These are phyloP conservation scores for Chitala chitala DNA, from an alignment of 2,113 vertebrate genomes.

Conservation along the genomic window DNA sequence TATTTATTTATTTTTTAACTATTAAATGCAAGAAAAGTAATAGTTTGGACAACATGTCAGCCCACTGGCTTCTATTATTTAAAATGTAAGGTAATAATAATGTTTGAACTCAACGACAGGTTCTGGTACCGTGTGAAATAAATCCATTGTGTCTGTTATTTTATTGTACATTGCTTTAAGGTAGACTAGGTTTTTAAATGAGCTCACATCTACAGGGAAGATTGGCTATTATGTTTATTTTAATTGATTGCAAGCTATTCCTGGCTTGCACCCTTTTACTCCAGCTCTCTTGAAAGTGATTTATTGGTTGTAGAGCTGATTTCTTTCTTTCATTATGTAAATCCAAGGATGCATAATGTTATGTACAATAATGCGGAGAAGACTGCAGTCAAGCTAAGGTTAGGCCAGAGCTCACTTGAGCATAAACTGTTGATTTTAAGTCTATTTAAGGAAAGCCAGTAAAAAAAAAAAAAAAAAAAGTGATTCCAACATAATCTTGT, in stretches of 20 bases:
- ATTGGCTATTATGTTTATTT: constrained; percentile 18
- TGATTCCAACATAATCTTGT: too few relatives aligned
- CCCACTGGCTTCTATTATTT: too few relatives aligned
- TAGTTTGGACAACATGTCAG: too few relatives aligned
- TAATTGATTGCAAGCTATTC: constrained; percentile 21
- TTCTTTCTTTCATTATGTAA: constrained; percentile 18
- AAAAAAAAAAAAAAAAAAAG: background rate
- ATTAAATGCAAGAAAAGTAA: too few relatives aligned
- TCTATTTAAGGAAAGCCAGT: background rate
- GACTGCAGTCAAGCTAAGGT: background rate
- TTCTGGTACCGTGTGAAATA: constrained; percentile 4
- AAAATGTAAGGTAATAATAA: background rate
- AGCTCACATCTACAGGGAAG: constrained; percentile 11
- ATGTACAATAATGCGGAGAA: background rate
- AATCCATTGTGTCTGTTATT: background rate
- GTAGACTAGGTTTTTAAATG: constrained; percentile 18
- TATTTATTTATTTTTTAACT: too few relatives aligned
- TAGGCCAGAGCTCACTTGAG: background rate
- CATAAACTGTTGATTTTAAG: background rate
- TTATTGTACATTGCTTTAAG: constrained; percentile 12
- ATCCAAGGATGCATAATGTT: background rate
- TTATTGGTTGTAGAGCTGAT: constrained; percentile 5
- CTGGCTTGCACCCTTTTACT: background rate
- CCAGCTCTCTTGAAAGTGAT: constrained; percentile 9
- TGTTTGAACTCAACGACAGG: constrained; percentile 2